Evolutionary conservation across 2,888 invertebrate genomes (phyloP).

Genomic region (Unio pictorum): DNA sequence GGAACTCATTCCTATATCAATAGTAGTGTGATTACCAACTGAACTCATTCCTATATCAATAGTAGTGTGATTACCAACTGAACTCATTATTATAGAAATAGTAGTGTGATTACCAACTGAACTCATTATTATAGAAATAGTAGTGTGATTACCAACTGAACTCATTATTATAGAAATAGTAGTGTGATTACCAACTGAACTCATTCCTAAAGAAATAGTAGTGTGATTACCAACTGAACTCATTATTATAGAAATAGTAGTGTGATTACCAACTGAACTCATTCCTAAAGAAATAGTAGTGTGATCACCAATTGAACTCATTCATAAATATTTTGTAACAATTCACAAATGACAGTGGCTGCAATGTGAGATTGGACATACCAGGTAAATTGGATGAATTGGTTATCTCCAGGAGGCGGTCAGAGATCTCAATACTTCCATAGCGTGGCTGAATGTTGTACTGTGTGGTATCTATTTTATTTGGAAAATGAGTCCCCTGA

Average conservation of each 20-base stretch:
- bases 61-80: too few relatives aligned
- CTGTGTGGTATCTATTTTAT: conserved; percentile 26
- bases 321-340: background rate
- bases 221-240: too few relatives aligned
- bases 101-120: too few relatives aligned
- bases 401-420: conserved; percentile 27
- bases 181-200: too few relatives aligned
- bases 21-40: too few relatives aligned
- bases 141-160: too few relatives aligned
- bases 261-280: too few relatives aligned
- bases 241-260: background rate
- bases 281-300: too few relatives aligned
- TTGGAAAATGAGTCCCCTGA: conserved; percentile 52
- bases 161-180: background rate
- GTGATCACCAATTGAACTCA: background rate
- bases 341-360: background rate
- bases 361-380: conserved; percentile 19
- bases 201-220: too few relatives aligned
- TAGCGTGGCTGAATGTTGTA: conserved; percentile 31
- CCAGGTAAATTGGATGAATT: conserved; percentile 50
- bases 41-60: too few relatives aligned
- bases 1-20: background rate
- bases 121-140: too few relatives aligned
- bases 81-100: too few relatives aligned
- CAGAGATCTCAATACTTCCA: conserved; percentile 39